Evolutionary conservation across 1,140 invertebrate species (phyloP).

Genomic region (Cherax quadricarinatus): DNA sequence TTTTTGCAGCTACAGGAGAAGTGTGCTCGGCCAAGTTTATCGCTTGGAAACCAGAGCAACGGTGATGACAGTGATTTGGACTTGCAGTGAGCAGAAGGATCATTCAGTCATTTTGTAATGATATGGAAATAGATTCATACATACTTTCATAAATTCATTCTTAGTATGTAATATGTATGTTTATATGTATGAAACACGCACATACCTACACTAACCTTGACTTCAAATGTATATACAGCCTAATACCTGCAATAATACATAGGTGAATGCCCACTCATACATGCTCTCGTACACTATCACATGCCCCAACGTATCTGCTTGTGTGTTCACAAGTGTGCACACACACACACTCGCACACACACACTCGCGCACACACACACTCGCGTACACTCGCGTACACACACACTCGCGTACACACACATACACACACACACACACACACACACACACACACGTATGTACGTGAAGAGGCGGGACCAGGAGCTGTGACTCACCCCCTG

Average conservation of each 20-base stretch:
- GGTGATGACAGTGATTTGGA: constrained; percentile 45
- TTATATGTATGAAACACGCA: background rate
- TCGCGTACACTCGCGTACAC: no score
- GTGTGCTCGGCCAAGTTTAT: constrained; percentile 37
- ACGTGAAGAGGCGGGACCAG: no score
- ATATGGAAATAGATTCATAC: background rate
- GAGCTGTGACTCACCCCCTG: no score
- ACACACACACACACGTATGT: background rate
- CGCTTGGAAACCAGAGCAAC: constrained; percentile 23
- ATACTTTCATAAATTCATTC: background rate
- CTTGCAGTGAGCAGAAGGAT: constrained; percentile 19
- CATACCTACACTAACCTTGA: background rate
- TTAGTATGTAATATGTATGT: background rate
- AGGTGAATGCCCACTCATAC: background rate
- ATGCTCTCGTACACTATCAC: background rate
- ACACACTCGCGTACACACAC: no score
- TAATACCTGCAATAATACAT: background rate
- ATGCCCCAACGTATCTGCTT: background rate
- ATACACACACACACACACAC: background rate
- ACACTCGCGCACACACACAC: no score
- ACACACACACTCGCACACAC: no score
- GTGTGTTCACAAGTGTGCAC: no score
- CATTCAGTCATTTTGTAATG: background rate
- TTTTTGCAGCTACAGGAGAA: constrained; percentile 41
- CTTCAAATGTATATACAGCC: background rate